A percentile compares a stretch with the other conserved stretches of the same genome.
phyloP scores from a whole-genome alignment of 2,113 vertebrate genomes.

The Eira barbara region DNA sequence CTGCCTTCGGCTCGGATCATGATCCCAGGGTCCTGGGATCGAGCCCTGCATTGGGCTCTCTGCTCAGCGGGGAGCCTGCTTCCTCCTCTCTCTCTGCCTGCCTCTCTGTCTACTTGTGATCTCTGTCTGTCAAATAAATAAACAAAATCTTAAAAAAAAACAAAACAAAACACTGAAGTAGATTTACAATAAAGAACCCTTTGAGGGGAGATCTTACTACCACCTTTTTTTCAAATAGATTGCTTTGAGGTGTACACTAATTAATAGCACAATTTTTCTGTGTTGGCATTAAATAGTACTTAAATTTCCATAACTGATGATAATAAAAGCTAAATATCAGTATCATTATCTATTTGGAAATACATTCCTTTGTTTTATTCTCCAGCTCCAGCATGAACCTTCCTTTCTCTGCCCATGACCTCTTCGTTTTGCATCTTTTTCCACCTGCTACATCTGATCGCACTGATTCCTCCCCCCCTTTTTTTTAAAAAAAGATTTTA shows the following conservation, averaged over 20 bases:
- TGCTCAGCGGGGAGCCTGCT: too few species aligned
- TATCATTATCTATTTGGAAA: background rate
- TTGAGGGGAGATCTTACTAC: background rate
- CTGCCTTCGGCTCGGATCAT: too few species aligned
- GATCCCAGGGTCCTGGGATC: too few species aligned
- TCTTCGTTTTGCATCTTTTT: background rate
- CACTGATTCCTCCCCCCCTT: background rate
- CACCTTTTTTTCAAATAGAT: background rate
- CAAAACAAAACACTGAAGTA: too few species aligned
- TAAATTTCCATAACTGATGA: background rate
- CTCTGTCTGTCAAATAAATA: too few species aligned
- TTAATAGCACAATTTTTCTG: background rate
- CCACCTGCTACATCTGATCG: rapidly evolving
- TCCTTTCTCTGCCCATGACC: background rate
- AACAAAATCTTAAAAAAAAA: too few species aligned
- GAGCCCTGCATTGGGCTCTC: too few species aligned
- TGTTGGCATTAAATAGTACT: background rate
- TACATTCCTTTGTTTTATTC: background rate
- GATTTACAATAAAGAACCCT: background rate
- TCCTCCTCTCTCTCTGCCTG: too few species aligned
- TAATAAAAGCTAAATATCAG: conserved; percentile 27
- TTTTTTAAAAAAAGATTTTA: background rate
- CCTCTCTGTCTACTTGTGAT: too few species aligned
- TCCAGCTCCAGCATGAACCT: background rate
- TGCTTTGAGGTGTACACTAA: background rate